These are phyloP conservation scores for Magallana gigas DNA, from an alignment of 1,140 invertebrate genomes.

Conservation along the genomic window DNA sequence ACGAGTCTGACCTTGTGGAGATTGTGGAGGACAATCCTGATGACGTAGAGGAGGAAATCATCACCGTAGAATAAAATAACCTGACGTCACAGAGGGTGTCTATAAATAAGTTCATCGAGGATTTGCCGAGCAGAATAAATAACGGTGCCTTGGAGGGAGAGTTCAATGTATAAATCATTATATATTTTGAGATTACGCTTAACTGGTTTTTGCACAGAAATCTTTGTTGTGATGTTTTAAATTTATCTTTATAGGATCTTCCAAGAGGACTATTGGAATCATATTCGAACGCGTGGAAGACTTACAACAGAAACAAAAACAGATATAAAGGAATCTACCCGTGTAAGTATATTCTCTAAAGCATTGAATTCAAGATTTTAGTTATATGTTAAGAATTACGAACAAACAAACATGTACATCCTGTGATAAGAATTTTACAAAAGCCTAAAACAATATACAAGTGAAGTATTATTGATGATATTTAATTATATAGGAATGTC, in stretches of 20 bases:
- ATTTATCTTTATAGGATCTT: neutral
- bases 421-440: no score
- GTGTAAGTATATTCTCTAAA: neutral
- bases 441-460: no score
- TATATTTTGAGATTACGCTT: no score
- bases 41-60: neutral
- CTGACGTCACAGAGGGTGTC: neutral
- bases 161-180: neutral
- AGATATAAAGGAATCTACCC: slow-evolving; percentile 12
- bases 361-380: neutral
- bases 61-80: neutral
- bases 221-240: neutral
- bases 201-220: neutral
- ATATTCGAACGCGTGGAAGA: neutral
- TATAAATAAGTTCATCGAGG: neutral
- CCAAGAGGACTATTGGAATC: neutral
- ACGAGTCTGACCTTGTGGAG: neutral
- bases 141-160: neutral
- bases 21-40: neutral
- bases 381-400: no score
- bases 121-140: neutral
- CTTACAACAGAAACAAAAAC: neutral
- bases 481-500: no score
- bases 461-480: no score
- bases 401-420: no score